Percentiles rank a stretch among this genome's conserved stretches.
Evolutionary conservation across 2,797 vertebrate genomes (phyloP).

Genomic region (Parauchenoglanis ngamensis): DNA sequence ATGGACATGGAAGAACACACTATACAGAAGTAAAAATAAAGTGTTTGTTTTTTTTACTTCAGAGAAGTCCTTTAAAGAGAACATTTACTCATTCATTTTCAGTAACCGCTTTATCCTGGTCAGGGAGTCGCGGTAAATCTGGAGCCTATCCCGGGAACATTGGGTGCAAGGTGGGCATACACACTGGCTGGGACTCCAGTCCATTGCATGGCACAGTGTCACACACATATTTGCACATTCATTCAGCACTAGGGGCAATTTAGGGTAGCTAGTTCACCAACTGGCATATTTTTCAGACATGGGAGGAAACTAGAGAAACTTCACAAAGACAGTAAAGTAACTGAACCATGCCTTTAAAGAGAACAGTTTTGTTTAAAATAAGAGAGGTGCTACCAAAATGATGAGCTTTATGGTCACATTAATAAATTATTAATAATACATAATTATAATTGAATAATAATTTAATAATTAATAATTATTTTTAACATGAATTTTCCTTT

Average conservation of each 20-base stretch:
- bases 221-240: background rate
- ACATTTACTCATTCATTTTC: background rate
- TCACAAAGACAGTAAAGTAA: background rate
- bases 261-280: background rate
- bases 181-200: background rate
- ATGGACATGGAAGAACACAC: background rate
- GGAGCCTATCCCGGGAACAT: background rate
- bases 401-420: background rate
- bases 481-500: background rate
- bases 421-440: background rate
- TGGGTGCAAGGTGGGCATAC: background rate
- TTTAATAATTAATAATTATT: background rate
- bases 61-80: background rate
- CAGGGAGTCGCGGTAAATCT: background rate
- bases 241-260: background rate
- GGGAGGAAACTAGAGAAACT: background rate
- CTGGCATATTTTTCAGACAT: background rate
- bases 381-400: background rate
- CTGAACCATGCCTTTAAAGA: background rate
- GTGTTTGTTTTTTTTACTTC: background rate
- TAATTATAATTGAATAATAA: too few relatives aligned
- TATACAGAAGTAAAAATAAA: background rate
- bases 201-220: background rate
- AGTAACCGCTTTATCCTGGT: background rate
- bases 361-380: background rate